Base-by-base conservation (phyloP, 2,888 invertebrate species). In the Malachius bipustulatus region DNA sequence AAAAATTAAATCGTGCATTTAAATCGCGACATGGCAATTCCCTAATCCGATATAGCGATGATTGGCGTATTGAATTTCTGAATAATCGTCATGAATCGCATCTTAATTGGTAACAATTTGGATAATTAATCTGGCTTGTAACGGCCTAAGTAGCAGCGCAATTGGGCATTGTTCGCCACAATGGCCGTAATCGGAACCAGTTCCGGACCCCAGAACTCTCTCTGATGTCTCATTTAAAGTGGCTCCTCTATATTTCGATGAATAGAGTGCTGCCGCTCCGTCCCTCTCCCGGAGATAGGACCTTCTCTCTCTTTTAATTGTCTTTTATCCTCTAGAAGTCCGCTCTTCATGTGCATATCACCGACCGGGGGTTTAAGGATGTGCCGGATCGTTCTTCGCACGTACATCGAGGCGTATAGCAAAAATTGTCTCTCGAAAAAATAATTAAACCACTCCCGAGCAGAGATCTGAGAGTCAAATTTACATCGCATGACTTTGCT, bases 61-160 rank as follows among this genome's bases (percentile, higher is more conserved):
- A 19, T 19, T 19, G 24, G 24, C n/a, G 24, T 19, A 19, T 19
- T 19, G 24, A 19, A 19, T 19, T 19, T 14, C 32, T 49, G 50
- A 58, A 59, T 59, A 51, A 51, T 50, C 51, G 50, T 52, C 59
- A 56, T 65, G 66, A 66, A 67, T 66, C 63, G 64, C 63, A 59
- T 62, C 64, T 65, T 67, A 67, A 67, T 67, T 67, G 66, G 64
- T 56, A 64, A 64, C 67, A 67, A 67, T 67, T 68, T 66, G 53
- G 60, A 59, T 61, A 63, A 63, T 63, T 63, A 63, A 63, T 60
- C 60, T 55, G 56, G 60, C 56, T 60, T 54, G 57, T 58, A 56
- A 52, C 57, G 51, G 57, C 55, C 57, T 57, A 59, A 59, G 57
- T 57, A 55, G 56, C 53, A 50, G 51, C 52, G 56, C 60, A 62